Base-by-base conservation (phyloP, 2,888 invertebrate genomes). In the Cryptocheilus praepositus region DNA sequence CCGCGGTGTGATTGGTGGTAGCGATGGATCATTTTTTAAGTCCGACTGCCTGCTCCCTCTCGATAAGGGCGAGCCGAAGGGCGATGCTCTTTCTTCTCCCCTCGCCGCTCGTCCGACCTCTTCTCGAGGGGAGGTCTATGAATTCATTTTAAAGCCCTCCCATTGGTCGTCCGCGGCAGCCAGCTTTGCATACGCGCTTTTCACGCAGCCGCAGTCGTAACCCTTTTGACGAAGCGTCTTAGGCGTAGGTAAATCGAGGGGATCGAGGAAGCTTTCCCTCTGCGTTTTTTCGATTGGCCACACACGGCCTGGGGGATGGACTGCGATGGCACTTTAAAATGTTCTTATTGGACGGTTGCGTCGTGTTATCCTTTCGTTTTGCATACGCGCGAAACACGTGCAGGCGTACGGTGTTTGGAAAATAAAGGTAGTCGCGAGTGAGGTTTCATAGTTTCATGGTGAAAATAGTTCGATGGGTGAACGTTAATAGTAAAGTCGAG, bases 1-100 rank as follows among this genome's bases (percentile, higher is more conserved):
- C 85, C 80, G 82, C 75, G 74, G 83, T 71, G 84, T 85, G 86
- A 87, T 87, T 85, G 86, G 87, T 86, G 81, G 83, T 67, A 66
- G 76, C 75, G 71, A 83, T 84, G 80, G 81, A 82, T 86, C 87
- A 86, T 86, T 86, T 88, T 87, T 88, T 85, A 84, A 85, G 79
- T 81, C 83, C 59, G 63, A 68, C 43, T 78, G 81, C 77, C 79
- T 80, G 79, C 75, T 78, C 76, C 81, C 77, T 79, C 75, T 77
- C 77, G 85, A 86, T 83, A 85, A 86, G 82, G 81, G 70, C 66
- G 77, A 64, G 65, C 62, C 67, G 54, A 63, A 49, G 61, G 49
- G 16, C 0, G 36, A n/a, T 16, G 45, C 36, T 36, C 36, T 7
- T 62, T 25, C 25, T 45, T 57, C 46, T 62, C 74, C 51, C 46